phyloP scores from a whole-genome alignment of 1,140 invertebrate species.

The Charaxes varanes region DNA sequence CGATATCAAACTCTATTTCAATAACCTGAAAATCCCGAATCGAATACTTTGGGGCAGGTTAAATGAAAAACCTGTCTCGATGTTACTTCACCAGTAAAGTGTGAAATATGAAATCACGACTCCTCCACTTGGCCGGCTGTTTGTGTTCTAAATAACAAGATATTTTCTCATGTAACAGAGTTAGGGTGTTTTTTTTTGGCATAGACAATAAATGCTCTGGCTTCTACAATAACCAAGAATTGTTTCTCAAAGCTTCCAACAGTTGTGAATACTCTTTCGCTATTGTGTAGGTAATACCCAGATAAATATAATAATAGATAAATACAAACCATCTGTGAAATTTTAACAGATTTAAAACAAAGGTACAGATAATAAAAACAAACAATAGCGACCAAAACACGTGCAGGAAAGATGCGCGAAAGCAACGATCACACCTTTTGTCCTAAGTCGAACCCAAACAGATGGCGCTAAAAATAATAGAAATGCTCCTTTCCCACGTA shows the following conservation, averaged over 20 bases:
- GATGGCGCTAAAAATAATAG: constrained; percentile 37
- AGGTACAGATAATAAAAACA: constrained; percentile 32
- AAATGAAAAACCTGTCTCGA: constrained; percentile 61
- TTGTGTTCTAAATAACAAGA: constrained; percentile 63
- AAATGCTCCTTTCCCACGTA: constrained; percentile 51
- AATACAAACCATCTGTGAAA: constrained; percentile 43
- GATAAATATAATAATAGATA: constrained; percentile 2
- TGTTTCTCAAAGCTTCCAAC: no score
- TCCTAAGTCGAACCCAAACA: constrained; percentile 40
- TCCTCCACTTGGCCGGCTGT: constrained; percentile 56
- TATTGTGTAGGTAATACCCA: no score
- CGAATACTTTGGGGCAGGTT: constrained; percentile 24
- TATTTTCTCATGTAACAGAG: constrained; percentile 48
- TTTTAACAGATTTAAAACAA: constrained; percentile 10
- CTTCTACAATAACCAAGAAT: no score
- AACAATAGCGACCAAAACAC: constrained; percentile 50
- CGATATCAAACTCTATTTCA: constrained; percentile 30
- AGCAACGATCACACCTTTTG: constrained; percentile 43
- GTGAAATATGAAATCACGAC: constrained; percentile 74
- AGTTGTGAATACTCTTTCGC: no score
- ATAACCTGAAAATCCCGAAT: constrained; percentile 8
- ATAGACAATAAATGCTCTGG: no score
- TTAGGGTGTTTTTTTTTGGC: constrained; percentile 4
- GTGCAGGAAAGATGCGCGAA: constrained; percentile 40
- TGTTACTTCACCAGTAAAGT: constrained; percentile 62